Percentiles rank a stretch among this genome's conserved stretches.
Evolutionary conservation across 2,113 vertebrate species (phyloP).

Genomic region (Stegostoma tigrinum): DNA sequence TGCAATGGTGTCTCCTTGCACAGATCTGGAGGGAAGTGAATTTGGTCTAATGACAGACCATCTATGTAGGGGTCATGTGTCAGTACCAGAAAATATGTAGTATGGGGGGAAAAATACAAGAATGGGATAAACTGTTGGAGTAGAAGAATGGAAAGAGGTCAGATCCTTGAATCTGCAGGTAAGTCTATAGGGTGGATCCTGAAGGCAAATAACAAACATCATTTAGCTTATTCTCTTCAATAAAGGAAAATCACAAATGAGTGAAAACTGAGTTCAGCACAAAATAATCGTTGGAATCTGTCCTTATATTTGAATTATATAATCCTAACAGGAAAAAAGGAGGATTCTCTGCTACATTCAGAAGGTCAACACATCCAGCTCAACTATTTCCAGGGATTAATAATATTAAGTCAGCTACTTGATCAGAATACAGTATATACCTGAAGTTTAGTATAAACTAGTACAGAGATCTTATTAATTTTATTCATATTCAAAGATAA

Average conservation of each 20-base stretch:
- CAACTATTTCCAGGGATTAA: no score
- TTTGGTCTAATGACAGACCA: not conserved
- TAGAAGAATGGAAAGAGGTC: not conserved
- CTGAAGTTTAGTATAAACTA: not conserved
- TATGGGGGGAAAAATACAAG: not conserved
- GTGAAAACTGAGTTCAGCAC: not conserved
- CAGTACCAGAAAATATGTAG: no score
- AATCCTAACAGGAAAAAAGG: no score
- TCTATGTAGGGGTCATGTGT: not conserved
- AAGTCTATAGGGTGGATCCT: not conserved
- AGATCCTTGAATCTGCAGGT: not conserved
- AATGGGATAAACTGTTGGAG: not conserved
- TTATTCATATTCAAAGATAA: not conserved
- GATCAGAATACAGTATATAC: not conserved
- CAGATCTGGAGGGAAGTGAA: not conserved
- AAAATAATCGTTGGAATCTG: not conserved
- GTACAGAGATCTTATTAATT: not conserved
- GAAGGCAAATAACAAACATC: not conserved
- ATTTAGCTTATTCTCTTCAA: not conserved
- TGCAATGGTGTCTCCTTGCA: not conserved
- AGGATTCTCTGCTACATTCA: no score
- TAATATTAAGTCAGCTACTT: not conserved
- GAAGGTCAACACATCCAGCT: no score
- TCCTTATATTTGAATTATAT: not conserved
- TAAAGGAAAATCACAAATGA: not conserved